These are phyloP conservation scores for Protodeltote pygarga DNA, from an alignment of 2,888 invertebrate genomes.

Conservation along the genomic window DNA sequence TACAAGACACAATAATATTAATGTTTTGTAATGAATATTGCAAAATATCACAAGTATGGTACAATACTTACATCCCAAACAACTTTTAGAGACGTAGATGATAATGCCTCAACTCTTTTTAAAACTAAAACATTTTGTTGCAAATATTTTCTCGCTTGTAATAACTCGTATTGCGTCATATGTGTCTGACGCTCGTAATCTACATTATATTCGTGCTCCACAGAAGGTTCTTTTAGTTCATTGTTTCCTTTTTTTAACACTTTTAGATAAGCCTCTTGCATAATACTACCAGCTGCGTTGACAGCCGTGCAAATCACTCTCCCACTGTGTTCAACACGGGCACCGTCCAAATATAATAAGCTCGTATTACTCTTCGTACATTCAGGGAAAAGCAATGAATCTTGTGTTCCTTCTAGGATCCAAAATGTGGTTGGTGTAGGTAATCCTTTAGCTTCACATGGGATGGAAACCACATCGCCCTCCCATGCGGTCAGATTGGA, in stretches of 20 bases:
- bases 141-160: slow-evolving; percentile 92
- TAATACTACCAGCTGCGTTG: slow-evolving; percentile 83
- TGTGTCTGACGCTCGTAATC: slow-evolving; percentile 74
- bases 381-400: slow-evolving; percentile 86
- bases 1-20: slow-evolving; percentile 51
- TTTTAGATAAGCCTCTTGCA: slow-evolving; percentile 83
- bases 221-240: slow-evolving; percentile 69
- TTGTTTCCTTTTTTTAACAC: slow-evolving; percentile 79
- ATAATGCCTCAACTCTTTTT: slow-evolving; percentile 88
- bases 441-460: slow-evolving; percentile 96
- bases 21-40: not conserved
- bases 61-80: slow-evolving; percentile 91
- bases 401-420: slow-evolving; percentile 96
- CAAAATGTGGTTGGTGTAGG: slow-evolving; percentile 98
- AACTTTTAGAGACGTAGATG: slow-evolving; percentile 92
- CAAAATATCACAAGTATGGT: slow-evolving; percentile 12
- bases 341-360: slow-evolving; percentile 80
- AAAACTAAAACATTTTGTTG: slow-evolving; percentile 93
- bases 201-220: slow-evolving; percentile 67
- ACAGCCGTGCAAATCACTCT: slow-evolving; percentile 84
- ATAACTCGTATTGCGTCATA: slow-evolving; percentile 91
- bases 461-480: slow-evolving; percentile 95
- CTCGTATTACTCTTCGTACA: slow-evolving; percentile 83
- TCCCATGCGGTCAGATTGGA: slow-evolving; percentile 95
- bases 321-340: slow-evolving; percentile 78